Evolutionary conservation across 2,888 invertebrate species (phyloP).

Genomic region (Zygogramma bicolorata): DNA sequence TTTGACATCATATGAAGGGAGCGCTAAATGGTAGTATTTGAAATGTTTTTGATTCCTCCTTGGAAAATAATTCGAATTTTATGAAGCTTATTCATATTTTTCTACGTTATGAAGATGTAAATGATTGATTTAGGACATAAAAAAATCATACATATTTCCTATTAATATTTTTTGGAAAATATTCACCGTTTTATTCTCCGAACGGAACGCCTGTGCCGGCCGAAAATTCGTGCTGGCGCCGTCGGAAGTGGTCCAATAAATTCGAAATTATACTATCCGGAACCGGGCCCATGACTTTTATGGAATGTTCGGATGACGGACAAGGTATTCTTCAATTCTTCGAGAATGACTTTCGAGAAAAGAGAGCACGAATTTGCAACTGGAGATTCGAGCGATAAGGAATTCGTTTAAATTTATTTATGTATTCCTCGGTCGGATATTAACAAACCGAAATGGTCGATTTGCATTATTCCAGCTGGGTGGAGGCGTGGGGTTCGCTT

Average conservation of each 20-base stretch:
- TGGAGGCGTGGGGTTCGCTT: not conserved
- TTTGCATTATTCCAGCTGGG: not conserved
- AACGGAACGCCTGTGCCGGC: not conserved
- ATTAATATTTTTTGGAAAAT: too few relatives aligned
- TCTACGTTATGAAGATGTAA: too few relatives aligned
- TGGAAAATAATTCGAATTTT: too few relatives aligned
- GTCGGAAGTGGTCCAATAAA: slow-evolving; percentile 50
- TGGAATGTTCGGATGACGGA: slow-evolving; percentile 33
- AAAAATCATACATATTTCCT: not conserved
- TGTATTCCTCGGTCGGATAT: not conserved
- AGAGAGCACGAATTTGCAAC: slow-evolving; percentile 1
- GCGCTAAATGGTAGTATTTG: too few relatives aligned
- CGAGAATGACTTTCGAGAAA: not conserved
- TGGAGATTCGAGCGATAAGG: not conserved
- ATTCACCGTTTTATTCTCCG: not conserved
- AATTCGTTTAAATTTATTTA: not conserved
- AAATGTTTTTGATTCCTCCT: too few relatives aligned
- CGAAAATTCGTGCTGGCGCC: slow-evolving; percentile 46
- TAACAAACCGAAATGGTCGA: not conserved
- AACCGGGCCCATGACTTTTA: slow-evolving; percentile 46
- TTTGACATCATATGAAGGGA: too few relatives aligned
- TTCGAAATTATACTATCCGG: slow-evolving; percentile 50
- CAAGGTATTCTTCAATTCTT: slow-evolving; percentile 3
- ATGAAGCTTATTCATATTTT: too few relatives aligned
- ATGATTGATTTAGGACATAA: too few relatives aligned